phyloP scores from a whole-genome alignment of 2,113 vertebrate genomes.

The Sclerurus mexicanus region DNA sequence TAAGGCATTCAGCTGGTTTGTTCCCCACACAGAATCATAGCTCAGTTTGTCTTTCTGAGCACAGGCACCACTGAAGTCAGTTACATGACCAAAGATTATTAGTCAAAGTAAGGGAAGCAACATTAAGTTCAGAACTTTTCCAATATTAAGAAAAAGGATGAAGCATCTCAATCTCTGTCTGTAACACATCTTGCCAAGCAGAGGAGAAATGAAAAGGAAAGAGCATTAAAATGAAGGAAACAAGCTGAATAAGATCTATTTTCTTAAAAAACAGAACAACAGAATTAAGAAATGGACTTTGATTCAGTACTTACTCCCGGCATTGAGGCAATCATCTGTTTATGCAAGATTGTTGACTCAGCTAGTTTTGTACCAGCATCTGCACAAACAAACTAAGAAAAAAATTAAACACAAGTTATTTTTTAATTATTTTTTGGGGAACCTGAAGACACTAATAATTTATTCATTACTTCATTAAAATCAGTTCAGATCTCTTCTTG shows the following conservation, averaged over 20 bases:
- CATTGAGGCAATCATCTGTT: constrained; percentile 94
- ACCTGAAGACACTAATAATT: constrained; percentile 12
- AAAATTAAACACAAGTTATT: constrained; percentile 57
- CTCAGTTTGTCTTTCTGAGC: background rate
- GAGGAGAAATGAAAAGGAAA: background rate
- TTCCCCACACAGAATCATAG: background rate
- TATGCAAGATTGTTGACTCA: constrained; percentile 96
- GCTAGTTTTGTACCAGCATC: constrained; percentile 95
- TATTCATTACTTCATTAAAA: constrained; percentile 50
- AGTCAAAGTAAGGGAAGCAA: background rate
- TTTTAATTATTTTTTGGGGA: constrained; percentile 49
- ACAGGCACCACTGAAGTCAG: background rate
- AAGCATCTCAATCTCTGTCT: background rate
- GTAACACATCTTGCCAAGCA: background rate
- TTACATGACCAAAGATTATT: background rate
- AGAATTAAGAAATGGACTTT: background rate
- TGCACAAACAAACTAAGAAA: constrained; percentile 93
- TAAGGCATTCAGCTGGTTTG: background rate
- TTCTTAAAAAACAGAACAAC: background rate
- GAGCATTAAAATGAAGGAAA: background rate
- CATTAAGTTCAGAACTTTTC: background rate
- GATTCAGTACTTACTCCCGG: constrained; percentile 86
- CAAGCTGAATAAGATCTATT: background rate
- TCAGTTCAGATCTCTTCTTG: background rate
- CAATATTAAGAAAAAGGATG: background rate